phyloP scores from a whole-genome alignment of 2,797 vertebrate genomes.

The Falco novaeseelandiae region DNA sequence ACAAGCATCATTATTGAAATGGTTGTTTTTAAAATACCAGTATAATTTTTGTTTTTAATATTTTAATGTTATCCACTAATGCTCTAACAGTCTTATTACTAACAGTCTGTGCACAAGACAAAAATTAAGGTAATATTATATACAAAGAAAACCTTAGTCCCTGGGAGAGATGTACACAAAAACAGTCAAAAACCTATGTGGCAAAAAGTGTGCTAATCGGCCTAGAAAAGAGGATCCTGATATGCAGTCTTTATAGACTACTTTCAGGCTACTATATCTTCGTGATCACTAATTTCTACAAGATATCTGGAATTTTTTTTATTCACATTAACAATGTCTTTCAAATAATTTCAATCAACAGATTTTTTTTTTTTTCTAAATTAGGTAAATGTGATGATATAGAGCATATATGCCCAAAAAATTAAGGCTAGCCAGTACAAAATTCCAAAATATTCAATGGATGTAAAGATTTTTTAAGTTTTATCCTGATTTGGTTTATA shows the following conservation, averaged over 20 bases:
- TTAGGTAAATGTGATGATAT: background rate
- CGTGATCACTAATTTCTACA: background rate
- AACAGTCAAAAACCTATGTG: background rate
- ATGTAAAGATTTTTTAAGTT: background rate
- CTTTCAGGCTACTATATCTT: background rate
- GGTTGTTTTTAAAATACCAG: background rate
- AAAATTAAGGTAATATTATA: background rate
- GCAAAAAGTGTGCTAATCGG: background rate
- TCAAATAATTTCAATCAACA: background rate
- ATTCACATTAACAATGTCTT: background rate
- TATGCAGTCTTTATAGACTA: background rate
- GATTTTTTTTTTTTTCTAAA: background rate
- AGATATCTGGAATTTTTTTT: background rate
- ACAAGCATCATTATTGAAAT: background rate
- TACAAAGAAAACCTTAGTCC: background rate
- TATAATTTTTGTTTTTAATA: background rate
- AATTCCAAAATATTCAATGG: background rate
- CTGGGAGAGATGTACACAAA: background rate
- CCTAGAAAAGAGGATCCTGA: background rate
- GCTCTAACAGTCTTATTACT: background rate
- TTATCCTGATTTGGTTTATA: background rate
- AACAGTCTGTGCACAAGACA: background rate
- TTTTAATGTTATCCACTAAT: background rate
- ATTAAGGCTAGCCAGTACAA: background rate
- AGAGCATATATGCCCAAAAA: background rate